Percentiles rank a stretch among this genome's conserved stretches.
phyloP scores from a whole-genome alignment of 2,888 invertebrate genomes.

The Pterostichus madidus region DNA sequence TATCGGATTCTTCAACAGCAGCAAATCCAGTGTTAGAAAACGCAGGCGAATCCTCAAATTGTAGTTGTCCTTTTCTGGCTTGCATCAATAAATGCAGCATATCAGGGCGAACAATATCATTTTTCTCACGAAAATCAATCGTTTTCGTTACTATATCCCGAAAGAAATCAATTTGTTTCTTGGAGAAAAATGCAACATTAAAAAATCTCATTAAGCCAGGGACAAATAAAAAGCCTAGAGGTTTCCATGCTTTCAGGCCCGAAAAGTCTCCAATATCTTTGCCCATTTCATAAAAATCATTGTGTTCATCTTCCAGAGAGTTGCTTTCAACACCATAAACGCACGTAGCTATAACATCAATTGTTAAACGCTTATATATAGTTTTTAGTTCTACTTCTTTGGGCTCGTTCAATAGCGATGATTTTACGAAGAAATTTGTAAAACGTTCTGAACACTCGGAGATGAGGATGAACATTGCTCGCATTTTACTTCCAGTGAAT shows the following conservation, averaged over 20 bases:
- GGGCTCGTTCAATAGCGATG: neutral
- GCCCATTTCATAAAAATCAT: slow-evolving; percentile 38
- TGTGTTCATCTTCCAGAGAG: slow-evolving; percentile 36
- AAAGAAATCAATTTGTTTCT: slow-evolving; percentile 72
- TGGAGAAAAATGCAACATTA: slow-evolving; percentile 66
- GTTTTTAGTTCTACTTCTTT: slow-evolving; percentile 63
- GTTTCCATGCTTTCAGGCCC: neutral
- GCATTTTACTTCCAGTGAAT: slow-evolving; percentile 66
- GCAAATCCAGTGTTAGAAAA: slow-evolving; percentile 65
- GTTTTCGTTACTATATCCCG: slow-evolving; percentile 68
- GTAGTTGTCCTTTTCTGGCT: slow-evolving; percentile 75
- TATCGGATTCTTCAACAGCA: slow-evolving; percentile 71
- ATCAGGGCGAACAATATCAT: slow-evolving; percentile 69
- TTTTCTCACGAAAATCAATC: slow-evolving; percentile 67
- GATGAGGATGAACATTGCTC: slow-evolving; percentile 54
- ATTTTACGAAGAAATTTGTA: neutral
- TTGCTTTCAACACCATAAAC: slow-evolving; percentile 23
- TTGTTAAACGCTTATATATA: slow-evolving; percentile 58
- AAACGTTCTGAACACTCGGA: slow-evolving; percentile 49
- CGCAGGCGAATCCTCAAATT: slow-evolving; percentile 56
- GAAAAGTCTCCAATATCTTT: slow-evolving; percentile 18
- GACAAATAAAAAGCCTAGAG: slow-evolving; percentile 3
- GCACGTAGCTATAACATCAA: slow-evolving; percentile 69
- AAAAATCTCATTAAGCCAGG: slow-evolving; percentile 36
- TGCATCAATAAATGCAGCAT: slow-evolving; percentile 80